Percentiles rank a stretch among this genome's conserved stretches.
Conservation (phyloP, 2,797 vertebrate genomes). For the Peromyscus melanophrys region DNA sequence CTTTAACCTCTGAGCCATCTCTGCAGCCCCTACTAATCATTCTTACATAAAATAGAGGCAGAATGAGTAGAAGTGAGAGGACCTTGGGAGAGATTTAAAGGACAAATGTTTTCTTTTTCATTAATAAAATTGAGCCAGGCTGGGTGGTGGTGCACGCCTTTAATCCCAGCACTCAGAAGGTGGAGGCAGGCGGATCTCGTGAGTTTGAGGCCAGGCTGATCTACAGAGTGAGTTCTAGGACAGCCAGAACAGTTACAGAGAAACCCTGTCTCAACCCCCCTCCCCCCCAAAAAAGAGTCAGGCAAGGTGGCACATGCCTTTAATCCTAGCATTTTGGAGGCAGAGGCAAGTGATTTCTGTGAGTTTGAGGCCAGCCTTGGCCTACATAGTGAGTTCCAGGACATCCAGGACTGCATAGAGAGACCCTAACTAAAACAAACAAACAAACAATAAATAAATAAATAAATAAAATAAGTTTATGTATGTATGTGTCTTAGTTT, state of each 20-base stretch:
- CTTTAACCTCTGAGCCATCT: neutral
- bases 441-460: too few species aligned
- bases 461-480: neutral
- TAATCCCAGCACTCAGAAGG: neutral
- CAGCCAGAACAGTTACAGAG: neutral
- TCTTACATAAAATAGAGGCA: neutral
- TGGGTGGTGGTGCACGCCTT: neutral
- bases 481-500: neutral
- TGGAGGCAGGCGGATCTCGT: neutral
- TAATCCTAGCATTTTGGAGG: too few species aligned
- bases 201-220: neutral
- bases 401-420: neutral
- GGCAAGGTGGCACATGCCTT: too few species aligned
- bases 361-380: too few species aligned
- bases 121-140: neutral
- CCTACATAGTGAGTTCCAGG: too few species aligned
- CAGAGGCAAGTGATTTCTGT: too few species aligned
- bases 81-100: neutral
- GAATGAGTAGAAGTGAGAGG: neutral
- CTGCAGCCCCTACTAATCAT: neutral
- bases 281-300: too few species aligned
- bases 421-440: neutral
- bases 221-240: neutral
- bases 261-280: too few species aligned
- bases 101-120: conserved; percentile 13